Evolutionary conservation across 2,888 invertebrate species (phyloP).

Genomic region (Caenorhabditis becei): DNA sequence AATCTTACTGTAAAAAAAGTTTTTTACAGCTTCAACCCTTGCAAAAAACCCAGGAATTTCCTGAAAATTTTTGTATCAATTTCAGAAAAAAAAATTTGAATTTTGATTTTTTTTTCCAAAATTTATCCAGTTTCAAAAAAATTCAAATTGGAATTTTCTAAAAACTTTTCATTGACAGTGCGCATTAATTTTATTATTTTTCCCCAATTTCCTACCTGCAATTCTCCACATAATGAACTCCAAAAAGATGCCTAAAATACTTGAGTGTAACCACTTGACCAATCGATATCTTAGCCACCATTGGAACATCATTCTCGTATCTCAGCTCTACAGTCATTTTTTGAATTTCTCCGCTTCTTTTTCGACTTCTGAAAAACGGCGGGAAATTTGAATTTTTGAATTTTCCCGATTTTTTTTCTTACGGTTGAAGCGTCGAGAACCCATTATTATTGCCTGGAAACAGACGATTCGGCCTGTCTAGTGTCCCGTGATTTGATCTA

Average conservation of each 20-base stretch:
- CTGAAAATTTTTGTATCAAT: neutral
- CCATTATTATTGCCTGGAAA: slow-evolving; percentile 47
- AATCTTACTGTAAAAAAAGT: neutral
- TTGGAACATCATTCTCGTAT: slow-evolving; percentile 65
- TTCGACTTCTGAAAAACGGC: slow-evolving; percentile 19
- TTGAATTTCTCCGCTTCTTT: neutral
- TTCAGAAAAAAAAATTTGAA: neutral
- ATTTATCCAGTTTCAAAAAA: neutral
- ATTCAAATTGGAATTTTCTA: neutral
- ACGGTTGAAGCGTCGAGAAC: slow-evolving; percentile 55
- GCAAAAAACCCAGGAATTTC: neutral
- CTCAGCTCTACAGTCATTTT: slow-evolving; percentile 51
- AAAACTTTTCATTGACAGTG: neutral
- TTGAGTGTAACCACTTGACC: slow-evolving; percentile 60
- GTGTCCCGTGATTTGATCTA: slow-evolving; percentile 46
- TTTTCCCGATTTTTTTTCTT: neutral
- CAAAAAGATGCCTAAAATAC: slow-evolving; percentile 69
- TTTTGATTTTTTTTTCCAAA: neutral
- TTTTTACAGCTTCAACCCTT: neutral
- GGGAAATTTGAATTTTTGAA: neutral
- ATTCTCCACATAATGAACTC: slow-evolving; percentile 48
- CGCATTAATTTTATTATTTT: neutral
- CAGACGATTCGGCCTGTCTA: slow-evolving; percentile 33
- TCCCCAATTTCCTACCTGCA: slow-evolving; percentile 31
- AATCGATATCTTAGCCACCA: slow-evolving; percentile 63